These are phyloP conservation scores for Ichneumoninae sp. DNA, from an alignment of 2,888 invertebrate genomes.

Conservation along the genomic window DNA sequence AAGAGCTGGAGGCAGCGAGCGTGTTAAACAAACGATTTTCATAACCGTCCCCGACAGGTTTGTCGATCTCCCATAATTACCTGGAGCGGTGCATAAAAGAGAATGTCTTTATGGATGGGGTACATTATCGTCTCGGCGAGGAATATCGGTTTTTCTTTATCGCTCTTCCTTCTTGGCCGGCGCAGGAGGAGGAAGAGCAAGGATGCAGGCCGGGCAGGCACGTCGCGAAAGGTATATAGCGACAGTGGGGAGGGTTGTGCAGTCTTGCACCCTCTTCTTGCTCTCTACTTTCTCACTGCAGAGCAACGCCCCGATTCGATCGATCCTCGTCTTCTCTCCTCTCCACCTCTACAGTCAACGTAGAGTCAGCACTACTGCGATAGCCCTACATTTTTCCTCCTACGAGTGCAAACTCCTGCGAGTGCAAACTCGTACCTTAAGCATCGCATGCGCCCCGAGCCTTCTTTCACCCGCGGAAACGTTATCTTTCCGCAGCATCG, in stretches of 20 bases:
- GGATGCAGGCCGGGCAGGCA: slow-evolving; percentile 56
- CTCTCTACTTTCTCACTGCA: slow-evolving; percentile 68
- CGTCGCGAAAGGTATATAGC: slow-evolving; percentile 28
- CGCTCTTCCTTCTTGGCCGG: slow-evolving; percentile 24
- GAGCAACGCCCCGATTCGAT: slow-evolving; percentile 78
- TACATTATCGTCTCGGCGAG: slow-evolving; percentile 39
- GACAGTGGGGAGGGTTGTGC: slow-evolving; percentile 58
- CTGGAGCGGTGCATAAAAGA: slow-evolving; percentile 27
- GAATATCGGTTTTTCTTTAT: slow-evolving; percentile 55
- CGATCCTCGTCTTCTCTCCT: slow-evolving; percentile 77
- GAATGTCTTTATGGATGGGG: slow-evolving; percentile 39
- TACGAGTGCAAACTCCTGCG: neutral
- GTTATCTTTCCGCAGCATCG: neutral
- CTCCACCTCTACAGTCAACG: slow-evolving; percentile 16
- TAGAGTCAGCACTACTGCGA: slow-evolving; percentile 43
- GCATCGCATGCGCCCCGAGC: slow-evolving; percentile 21
- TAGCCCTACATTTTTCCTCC: slow-evolving; percentile 45
- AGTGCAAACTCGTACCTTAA: slow-evolving; percentile 6
- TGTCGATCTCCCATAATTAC: slow-evolving; percentile 45
- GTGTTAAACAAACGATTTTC: slow-evolving; percentile 1
- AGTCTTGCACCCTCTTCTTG: slow-evolving; percentile 65
- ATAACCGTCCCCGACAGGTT: slow-evolving; percentile 29
- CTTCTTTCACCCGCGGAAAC: slow-evolving; percentile 38
- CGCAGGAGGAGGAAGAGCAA: slow-evolving; percentile 50
- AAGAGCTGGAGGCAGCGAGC: neutral